Evolutionary conservation across 23 tunicate species (phyloP).

Genomic region (Corella eumyota): DNA sequence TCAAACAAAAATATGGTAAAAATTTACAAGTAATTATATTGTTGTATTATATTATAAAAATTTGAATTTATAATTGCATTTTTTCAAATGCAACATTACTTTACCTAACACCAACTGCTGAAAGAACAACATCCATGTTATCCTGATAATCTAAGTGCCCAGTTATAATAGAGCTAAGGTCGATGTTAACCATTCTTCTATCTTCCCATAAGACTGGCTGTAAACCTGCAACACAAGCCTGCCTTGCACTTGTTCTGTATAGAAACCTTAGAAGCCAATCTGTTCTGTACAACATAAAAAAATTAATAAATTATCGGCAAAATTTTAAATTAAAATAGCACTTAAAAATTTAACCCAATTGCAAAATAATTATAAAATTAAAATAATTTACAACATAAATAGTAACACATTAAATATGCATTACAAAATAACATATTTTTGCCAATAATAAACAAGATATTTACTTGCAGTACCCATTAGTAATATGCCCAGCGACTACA

Average conservation of each 20-base stretch:
- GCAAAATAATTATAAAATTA: too few relatives aligned
- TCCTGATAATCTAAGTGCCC: conserved; percentile 86
- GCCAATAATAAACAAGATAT: too few relatives aligned
- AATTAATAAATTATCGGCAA: background rate
- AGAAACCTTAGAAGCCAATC: conserved; percentile 81
- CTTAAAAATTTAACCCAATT: too few relatives aligned
- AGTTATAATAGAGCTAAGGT: conserved; percentile 53
- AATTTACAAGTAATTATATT: too few relatives aligned
- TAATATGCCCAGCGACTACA: conserved; percentile 86
- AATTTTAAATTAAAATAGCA: too few relatives aligned
- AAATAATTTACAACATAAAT: too few relatives aligned
- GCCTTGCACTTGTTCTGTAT: conserved; percentile 73
- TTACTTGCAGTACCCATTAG: conserved; percentile 88
- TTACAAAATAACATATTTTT: too few relatives aligned
- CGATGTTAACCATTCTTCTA: conserved; percentile 86
- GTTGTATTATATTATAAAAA: too few relatives aligned
- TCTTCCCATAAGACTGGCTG: conserved; percentile 66
- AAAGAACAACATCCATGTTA: conserved; percentile 55
- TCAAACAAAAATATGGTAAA: too few relatives aligned
- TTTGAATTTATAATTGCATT: too few relatives aligned
- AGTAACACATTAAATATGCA: too few relatives aligned
- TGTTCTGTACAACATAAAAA: conserved; percentile 25
- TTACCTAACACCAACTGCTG: conserved; percentile 83
- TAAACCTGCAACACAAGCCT: conserved; percentile 58
- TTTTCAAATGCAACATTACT: too few relatives aligned